Conservation (phyloP, 2,797 vertebrate species). For the Champsocephalus gunnari region DNA sequence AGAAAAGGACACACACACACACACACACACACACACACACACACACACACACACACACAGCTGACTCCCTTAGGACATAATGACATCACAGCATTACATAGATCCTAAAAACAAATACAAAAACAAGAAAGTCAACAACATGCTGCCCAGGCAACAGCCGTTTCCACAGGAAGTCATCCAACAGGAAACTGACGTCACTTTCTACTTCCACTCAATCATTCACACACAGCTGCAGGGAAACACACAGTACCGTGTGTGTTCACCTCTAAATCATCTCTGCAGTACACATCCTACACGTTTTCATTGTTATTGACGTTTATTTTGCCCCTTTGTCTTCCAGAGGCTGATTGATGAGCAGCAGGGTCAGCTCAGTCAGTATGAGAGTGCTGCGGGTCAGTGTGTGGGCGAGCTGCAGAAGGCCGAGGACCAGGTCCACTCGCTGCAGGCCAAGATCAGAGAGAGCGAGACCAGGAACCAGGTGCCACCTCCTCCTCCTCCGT, state of each 20-base stretch:
- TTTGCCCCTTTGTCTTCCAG: slow-evolving; percentile 68
- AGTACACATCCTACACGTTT: background rate
- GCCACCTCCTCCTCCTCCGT: slow-evolving; percentile 11
- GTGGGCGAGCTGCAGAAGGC: slow-evolving; percentile 76
- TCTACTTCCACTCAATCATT: slow-evolving; percentile 31
- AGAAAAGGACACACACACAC: no score
- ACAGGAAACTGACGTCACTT: slow-evolving; percentile 38
- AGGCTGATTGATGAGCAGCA: slow-evolving; percentile 80
- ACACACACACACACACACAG: no score
- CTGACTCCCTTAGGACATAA: background rate
- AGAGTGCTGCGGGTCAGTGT: slow-evolving; percentile 75
- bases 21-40: no score
- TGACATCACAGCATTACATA: slow-evolving; percentile 4
- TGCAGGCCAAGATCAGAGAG: slow-evolving; percentile 87
- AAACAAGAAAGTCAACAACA: slow-evolving; percentile 67
- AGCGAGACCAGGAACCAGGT: slow-evolving; percentile 90
- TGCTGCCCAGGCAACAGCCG: slow-evolving; percentile 54
- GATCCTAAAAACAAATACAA: slow-evolving; percentile 42
- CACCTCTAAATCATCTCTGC: background rate
- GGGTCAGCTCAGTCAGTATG: slow-evolving; percentile 70
- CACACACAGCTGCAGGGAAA: slow-evolving; percentile 8
- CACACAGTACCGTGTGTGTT: no score
- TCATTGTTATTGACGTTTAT: background rate
- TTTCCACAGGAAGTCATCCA: slow-evolving; percentile 76
- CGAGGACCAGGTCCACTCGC: slow-evolving; percentile 81